Conservation (phyloP, 2,888 invertebrate species). For the Acanthosepion lycidas region DNA sequence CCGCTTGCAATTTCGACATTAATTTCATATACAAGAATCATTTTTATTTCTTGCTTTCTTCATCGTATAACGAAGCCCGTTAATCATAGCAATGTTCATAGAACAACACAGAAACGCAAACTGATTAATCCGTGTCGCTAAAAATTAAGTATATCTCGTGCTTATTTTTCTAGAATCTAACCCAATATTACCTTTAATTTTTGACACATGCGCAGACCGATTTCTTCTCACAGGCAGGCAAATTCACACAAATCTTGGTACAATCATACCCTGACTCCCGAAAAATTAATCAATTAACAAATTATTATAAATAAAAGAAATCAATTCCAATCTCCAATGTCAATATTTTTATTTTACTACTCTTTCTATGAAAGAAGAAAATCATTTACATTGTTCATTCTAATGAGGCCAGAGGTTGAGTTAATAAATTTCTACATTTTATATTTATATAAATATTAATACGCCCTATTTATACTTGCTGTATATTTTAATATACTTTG, state of each 20-base stretch:
- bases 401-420: too few relatives aligned
- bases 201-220: not conserved
- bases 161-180: not conserved
- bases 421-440: too few relatives aligned
- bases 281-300: too few relatives aligned
- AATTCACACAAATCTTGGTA: not conserved
- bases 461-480: too few relatives aligned
- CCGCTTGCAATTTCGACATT: not conserved
- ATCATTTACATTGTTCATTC: too few relatives aligned
- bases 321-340: too few relatives aligned
- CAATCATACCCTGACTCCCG: not conserved
- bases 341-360: too few relatives aligned
- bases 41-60: not conserved
- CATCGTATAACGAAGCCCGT: not conserved
- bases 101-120: not conserved
- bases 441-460: too few relatives aligned
- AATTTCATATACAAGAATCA: not conserved
- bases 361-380: too few relatives aligned
- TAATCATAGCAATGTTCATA: not conserved
- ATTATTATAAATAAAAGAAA: too few relatives aligned
- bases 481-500: too few relatives aligned
- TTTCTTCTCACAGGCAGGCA: not conserved
- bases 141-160: not conserved
- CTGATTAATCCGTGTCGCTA: not conserved
- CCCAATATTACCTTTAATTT: not conserved